Evolutionary conservation across 2,797 vertebrate species (phyloP), one percentile per base, ranked within the genome.

Genomic region (Prunella strophiata): DNA sequence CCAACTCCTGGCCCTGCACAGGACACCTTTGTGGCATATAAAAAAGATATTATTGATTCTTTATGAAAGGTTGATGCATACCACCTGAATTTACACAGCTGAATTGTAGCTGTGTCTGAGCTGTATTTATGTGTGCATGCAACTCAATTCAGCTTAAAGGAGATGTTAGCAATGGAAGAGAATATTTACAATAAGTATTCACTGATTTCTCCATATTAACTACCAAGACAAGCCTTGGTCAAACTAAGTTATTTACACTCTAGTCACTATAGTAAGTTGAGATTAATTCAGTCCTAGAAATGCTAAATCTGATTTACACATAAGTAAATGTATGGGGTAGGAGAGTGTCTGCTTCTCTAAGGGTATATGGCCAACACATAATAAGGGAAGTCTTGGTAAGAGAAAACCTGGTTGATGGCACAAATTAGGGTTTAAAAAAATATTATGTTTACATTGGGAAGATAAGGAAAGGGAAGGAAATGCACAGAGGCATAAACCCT

Each of bases 181-280:
- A 71, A 29, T 40, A 36, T 73, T n/a, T 80, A 5, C 25, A 52
- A 12, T 15, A 62, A 18, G 4, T 40, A 5, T 65, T 32, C 79
- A 55, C 17, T 43, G 30, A 40, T 79, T 85, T 76, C 14, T 68
- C 30, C 17, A 15, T 13, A 23, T 61, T 34, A 43, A 30, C 16
- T 40, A 38, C 6, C 16, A 48, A 80, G 34, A 26, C 0, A 0
- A 47, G 5, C 16, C 20, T 42, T 73, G 11, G 13, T 80, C 26
- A 32, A 59, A 32, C 15, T 17, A 26, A 42, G 13, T 58, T 85
- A 47, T 57, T 81, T 67, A 52, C 8, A 32, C 10, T 22, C 17
- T 27, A 42, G 17, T 43, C 47, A 45, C 52, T 48, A 29, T 29
- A 70, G 13, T 8, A 54, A 51, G 29, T 38, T 66, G 13, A 74